Percentiles rank a stretch among this genome's conserved stretches.
These are phyloP conservation scores for Neopipo cinnamomea DNA, from an alignment of 2,113 vertebrate species.

Conservation along the genomic window DNA sequence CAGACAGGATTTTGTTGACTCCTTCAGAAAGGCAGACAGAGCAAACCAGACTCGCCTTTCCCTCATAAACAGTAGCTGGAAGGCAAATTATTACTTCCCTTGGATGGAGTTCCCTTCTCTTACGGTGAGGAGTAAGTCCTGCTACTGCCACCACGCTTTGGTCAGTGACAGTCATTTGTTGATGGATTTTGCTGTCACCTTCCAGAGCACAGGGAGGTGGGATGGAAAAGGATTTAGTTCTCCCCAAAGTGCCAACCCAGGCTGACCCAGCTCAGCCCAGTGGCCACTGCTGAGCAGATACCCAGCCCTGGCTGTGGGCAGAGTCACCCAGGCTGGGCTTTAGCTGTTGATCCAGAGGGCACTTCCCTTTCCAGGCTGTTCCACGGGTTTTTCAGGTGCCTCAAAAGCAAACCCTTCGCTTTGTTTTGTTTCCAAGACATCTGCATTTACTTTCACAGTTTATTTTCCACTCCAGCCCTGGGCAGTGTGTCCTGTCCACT, in stretches of 20 bases:
- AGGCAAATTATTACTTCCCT: background rate
- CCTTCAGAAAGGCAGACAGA: background rate
- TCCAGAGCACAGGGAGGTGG: background rate
- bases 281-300: background rate
- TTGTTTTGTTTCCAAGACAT: background rate
- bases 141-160: background rate
- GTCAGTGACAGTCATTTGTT: accelerated
- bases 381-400: background rate
- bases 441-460: background rate
- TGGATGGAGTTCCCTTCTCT: background rate
- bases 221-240: background rate
- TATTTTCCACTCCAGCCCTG: background rate
- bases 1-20: background rate
- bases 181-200: accelerated
- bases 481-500: background rate
- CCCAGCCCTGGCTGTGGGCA: background rate
- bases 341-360: background rate
- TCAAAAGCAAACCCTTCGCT: background rate
- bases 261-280: background rate
- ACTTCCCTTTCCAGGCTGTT: background rate
- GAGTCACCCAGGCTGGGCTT: background rate
- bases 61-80: background rate
- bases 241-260: background rate
- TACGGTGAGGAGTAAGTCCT: background rate
- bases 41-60: background rate